Base-by-base conservation (phyloP, 2,888 invertebrate species). In the Apeira syringaria region DNA sequence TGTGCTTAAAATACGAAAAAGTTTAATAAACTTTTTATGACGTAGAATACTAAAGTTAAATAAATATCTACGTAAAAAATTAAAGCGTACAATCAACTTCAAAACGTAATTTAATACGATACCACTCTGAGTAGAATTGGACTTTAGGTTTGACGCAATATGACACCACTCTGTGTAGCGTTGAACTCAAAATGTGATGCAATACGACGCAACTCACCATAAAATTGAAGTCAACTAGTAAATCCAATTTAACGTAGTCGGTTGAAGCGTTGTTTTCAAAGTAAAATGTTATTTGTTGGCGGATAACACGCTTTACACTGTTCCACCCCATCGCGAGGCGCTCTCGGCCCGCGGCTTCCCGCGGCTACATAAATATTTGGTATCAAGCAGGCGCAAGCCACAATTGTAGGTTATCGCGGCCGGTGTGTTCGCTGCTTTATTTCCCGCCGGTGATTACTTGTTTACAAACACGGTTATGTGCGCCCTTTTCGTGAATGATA, bases 341-440 rank as follows among this genome's bases (percentile, higher is more conserved):
- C 57, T 61, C 47, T 52, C 49, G 55, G 71, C 58, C 58, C 55
- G 60, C 50, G 62, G 64, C 60, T 59, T 56, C 61, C 61, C 56
- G 56, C 68, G 55, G 51, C 48, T 53, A 55, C 60, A 74, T 78
- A 74, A 77, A 79, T 79, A 79, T 77, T 79, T 77, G 64, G 75
- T 77, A 70, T 62, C 61, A 64, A 69, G 62, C 63, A 63, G 64
- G 60, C 59, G 50, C 60, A 59, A 61, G 61, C 71, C 65, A 68
- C 72, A 66, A 68, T 65, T 70, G 69, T 58, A 65, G 66, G 69
- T 68, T 68, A 71, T 66, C 64, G 61, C 47, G 38, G 30, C 47
- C 52, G 34, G 46, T 53, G 50, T 55, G 40, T 47, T 50, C 50
- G 56, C 59, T 58, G 55, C 59, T 66, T 63, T 67, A 69, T 68